Conservation (phyloP, 2,888 invertebrate species). For the Lumbricus terrestris region DNA sequence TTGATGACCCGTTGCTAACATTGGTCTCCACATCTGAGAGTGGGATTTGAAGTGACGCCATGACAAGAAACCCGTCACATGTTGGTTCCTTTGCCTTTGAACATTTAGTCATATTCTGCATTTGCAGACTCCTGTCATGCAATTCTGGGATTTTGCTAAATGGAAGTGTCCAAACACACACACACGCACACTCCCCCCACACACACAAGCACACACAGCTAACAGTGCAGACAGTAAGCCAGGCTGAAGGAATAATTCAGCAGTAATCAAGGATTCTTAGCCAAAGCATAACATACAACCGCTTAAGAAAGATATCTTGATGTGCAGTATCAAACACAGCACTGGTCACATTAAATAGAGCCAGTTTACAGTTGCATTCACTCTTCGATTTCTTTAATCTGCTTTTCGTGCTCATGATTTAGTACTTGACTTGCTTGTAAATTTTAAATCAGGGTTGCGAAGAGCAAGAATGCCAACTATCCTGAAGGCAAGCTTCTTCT, state of each 20-base stretch:
- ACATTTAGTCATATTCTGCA: too few relatives aligned
- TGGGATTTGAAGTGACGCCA: background rate
- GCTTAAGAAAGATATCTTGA: too few relatives aligned
- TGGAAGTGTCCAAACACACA: background rate
- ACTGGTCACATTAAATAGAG: too few relatives aligned
- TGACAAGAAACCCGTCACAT: too few relatives aligned
- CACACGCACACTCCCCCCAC: background rate
- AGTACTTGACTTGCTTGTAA: background rate
- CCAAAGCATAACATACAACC: too few relatives aligned
- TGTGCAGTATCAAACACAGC: too few relatives aligned
- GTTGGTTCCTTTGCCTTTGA: too few relatives aligned
- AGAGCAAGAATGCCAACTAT: constrained; percentile 68
- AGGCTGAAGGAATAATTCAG: too few relatives aligned
- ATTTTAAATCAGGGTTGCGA: constrained; percentile 65
- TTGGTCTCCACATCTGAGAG: background rate
- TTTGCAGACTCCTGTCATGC: background rate
- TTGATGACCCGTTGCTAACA: background rate
- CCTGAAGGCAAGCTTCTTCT: constrained; percentile 69
- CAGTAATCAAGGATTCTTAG: too few relatives aligned
- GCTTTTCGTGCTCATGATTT: background rate
- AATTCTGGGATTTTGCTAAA: background rate
- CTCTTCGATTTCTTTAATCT: background rate
- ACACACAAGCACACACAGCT: background rate
- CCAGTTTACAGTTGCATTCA: background rate
- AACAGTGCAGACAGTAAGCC: too few relatives aligned